Evolutionary conservation across 2,797 vertebrate species (phyloP).

Genomic region (Coranthus polyacanthus): DNA sequence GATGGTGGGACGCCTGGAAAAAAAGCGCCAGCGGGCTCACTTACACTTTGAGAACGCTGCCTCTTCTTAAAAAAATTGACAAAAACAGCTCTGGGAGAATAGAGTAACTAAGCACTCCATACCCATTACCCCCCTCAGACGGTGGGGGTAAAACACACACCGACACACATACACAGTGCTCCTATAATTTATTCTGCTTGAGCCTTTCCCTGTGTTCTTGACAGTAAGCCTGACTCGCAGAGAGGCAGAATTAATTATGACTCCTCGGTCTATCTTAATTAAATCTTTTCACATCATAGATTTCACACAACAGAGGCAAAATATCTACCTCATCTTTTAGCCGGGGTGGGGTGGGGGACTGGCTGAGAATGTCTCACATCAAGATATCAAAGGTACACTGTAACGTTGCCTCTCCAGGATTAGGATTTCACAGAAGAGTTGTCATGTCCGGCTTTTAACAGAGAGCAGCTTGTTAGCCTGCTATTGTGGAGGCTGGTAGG

Average conservation of each 20-base stretch:
- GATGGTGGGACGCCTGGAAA: constrained; percentile 39
- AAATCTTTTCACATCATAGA: constrained; percentile 88
- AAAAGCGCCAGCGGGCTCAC: constrained; percentile 48
- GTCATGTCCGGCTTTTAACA: constrained; percentile 54
- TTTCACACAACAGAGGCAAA: constrained; percentile 82
- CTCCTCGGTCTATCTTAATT: constrained; percentile 87
- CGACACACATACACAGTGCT: constrained; percentile 10
- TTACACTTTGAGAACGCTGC: constrained; percentile 63
- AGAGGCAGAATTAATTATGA: constrained; percentile 86
- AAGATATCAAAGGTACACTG: constrained; percentile 77
- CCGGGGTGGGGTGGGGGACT: constrained; percentile 13
- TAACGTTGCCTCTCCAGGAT: constrained; percentile 63
- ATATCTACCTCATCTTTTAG: constrained; percentile 81
- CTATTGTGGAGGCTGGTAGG: constrained; percentile 17
- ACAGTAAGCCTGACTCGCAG: constrained; percentile 77
- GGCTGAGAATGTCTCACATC: constrained; percentile 67
- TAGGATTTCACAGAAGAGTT: constrained; percentile 65
- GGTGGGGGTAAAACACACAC: constrained; percentile 6
- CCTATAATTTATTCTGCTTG: constrained; percentile 79
- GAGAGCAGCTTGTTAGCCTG: constrained; percentile 48
- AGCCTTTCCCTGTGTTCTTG: constrained; percentile 79
- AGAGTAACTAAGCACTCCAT: constrained; percentile 37
- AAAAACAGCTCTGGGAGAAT: constrained; percentile 47
- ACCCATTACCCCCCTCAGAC: constrained; percentile 39
- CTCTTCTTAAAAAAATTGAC: constrained; percentile 40